Evolutionary conservation across 2,797 vertebrate genomes (phyloP).

Genomic region (Xenopus petersii): DNA sequence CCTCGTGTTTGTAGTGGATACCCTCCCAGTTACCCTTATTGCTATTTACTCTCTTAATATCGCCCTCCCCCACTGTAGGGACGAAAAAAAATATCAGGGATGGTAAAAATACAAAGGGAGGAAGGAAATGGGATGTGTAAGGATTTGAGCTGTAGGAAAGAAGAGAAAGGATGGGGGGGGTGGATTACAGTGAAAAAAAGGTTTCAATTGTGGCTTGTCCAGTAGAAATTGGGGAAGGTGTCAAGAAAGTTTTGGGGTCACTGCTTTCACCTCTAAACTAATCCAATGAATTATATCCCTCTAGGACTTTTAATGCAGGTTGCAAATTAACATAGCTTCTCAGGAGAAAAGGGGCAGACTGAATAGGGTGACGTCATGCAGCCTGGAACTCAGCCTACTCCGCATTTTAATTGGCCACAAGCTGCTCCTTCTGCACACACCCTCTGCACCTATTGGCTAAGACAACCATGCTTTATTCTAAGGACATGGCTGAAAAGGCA

Average conservation of each 20-base stretch:
- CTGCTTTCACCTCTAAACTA: slow-evolving; percentile 9
- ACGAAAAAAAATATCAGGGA: slow-evolving; percentile 33
- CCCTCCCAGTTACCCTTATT: slow-evolving; percentile 27
- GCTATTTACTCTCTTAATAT: slow-evolving; percentile 31
- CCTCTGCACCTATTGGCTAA: slow-evolving; percentile 40
- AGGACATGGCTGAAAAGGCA: slow-evolving; percentile 19
- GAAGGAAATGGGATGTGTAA: slow-evolving; percentile 46
- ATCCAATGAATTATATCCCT: slow-evolving; percentile 8
- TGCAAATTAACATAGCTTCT: slow-evolving; percentile 25
- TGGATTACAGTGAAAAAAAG: slow-evolving; percentile 2
- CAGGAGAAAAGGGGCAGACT: slow-evolving; percentile 8
- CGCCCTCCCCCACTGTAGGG: slow-evolving; percentile 27
- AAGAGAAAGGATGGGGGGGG: slow-evolving; percentile 19
- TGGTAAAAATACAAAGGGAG: slow-evolving; percentile 44
- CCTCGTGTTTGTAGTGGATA: slow-evolving; percentile 3
- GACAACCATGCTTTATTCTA: slow-evolving; percentile 34
- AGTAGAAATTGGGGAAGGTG: not conserved
- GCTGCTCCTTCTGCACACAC: slow-evolving; percentile 32
- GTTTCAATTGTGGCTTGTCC: not conserved
- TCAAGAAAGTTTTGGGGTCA: slow-evolving; percentile 17
- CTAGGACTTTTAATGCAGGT: not conserved
- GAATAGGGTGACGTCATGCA: slow-evolving; percentile 12
- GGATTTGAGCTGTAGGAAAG: slow-evolving; percentile 21
- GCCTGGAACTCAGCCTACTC: not conserved
- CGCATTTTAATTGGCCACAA: not conserved